Evolutionary conservation across 2,888 invertebrate species (phyloP).

Genomic region (Dryocosmus kuriphilus): DNA sequence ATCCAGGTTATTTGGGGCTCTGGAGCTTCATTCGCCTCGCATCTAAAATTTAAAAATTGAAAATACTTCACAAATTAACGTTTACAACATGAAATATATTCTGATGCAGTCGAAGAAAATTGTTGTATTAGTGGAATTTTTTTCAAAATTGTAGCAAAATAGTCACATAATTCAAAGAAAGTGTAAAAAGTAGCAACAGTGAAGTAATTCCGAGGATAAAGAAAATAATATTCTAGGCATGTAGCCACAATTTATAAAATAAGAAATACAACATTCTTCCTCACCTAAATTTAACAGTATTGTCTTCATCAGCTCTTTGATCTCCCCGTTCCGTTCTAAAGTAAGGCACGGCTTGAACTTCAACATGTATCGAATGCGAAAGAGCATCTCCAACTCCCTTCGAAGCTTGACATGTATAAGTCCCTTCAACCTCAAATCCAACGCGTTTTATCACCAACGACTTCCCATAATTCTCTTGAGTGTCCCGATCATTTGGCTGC

Average conservation of each 20-base stretch:
- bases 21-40: conserved; percentile 94
- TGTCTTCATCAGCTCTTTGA: conserved; percentile 93
- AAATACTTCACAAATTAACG: too few relatives aligned
- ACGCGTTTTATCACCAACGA: conserved; percentile 93
- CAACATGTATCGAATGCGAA: conserved; percentile 90
- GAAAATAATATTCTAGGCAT: too few relatives aligned
- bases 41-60: conserved; percentile 74
- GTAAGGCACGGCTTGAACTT: conserved; percentile 90
- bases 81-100: too few relatives aligned
- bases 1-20: conserved; percentile 97
- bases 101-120: too few relatives aligned
- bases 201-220: too few relatives aligned
- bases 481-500: conserved; percentile 85
- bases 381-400: conserved; percentile 93
- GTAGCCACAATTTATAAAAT: too few relatives aligned
- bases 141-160: too few relatives aligned
- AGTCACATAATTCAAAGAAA: too few relatives aligned
- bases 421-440: conserved; percentile 92
- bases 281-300: conserved; percentile 87
- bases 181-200: too few relatives aligned
- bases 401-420: conserved; percentile 95
- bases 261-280: neutral
- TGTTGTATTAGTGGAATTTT: too few relatives aligned
- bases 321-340: conserved; percentile 94
- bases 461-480: conserved; percentile 96